Conservation (phyloP, 2,113 vertebrate species). For the Perca schrenkii region DNA sequence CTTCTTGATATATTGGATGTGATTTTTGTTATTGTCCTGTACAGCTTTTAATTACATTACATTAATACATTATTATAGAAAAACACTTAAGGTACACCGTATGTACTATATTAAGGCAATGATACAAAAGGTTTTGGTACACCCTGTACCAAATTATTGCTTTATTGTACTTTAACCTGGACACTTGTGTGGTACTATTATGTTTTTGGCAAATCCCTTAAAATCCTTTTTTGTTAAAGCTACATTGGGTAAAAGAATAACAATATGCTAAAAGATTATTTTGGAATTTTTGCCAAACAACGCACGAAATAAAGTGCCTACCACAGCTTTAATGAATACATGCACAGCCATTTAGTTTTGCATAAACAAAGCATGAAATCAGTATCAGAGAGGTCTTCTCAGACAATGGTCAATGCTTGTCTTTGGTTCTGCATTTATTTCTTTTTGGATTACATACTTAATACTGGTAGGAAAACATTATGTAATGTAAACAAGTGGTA, state of each 20-base stretch:
- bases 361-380: constrained; percentile 20
- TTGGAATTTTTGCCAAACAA: too few species aligned
- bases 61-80: constrained; percentile 33
- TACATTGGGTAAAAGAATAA: too few species aligned
- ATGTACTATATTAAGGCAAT: constrained; percentile 31
- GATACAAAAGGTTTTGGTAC: constrained; percentile 5
- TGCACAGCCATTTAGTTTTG: constrained; percentile 1
- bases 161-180: constrained; percentile 4
- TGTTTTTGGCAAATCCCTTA: constrained; percentile 22
- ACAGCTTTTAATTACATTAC: constrained; percentile 28
- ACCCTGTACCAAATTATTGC: neutral
- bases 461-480: constrained; percentile 17
- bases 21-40: constrained; percentile 26
- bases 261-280: too few species aligned
- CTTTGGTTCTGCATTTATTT: neutral
- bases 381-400: constrained; percentile 5
- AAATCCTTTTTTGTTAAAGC: neutral
- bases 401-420: neutral
- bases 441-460: constrained; percentile 13
- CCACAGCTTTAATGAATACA: constrained; percentile 21
- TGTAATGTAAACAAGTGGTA: neutral
- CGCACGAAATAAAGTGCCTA: too few species aligned
- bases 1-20: constrained; percentile 7
- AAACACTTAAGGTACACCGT: constrained; percentile 1
- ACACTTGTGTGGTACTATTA: constrained; percentile 11